Evolutionary conservation across 1,140 invertebrate genomes (phyloP), one percentile per base, ranked within the genome.

Genomic region (Periplaneta americana): DNA sequence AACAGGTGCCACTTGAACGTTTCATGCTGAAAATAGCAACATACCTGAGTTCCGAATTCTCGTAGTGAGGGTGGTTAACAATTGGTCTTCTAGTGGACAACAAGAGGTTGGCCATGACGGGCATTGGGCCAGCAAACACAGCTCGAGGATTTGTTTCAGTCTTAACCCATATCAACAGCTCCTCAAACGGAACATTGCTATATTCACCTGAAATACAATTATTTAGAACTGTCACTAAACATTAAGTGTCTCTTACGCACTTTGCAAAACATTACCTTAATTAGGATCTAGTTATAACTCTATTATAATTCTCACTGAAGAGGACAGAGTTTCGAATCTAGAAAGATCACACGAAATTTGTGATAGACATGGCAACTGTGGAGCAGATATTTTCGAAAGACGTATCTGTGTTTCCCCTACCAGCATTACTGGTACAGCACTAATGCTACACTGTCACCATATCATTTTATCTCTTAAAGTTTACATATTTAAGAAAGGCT

Each of bases 1-100:
- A n/a, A n/a, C n/a, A n/a, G n/a, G n/a, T n/a, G n/a, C n/a, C n/a
- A n/a, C n/a, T n/a, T n/a, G n/a, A n/a, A n/a, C n/a, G n/a, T n/a
- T n/a, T n/a, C n/a, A n/a, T n/a, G n/a, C n/a, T n/a, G n/a, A n/a
- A n/a, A n/a, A n/a, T n/a, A n/a, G n/a, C n/a, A n/a, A n/a, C n/a
- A n/a, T 81, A 95, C 93, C 93, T 92, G 81, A 94, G 90, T 76
- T 90, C 90, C 75, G 90, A 88, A 85, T 93, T 91, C 86, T 96
- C 94, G 85, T 95, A 97, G 86, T 96, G 96, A n/a, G 96, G 96
- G 88, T 97, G 95, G 83, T 95, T 95, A 0, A 96, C 92, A 81
- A 97, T 93, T 4, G 95, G 93, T 77, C 95, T 87, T 11, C 90
- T 86, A 0, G 96, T 95, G 22, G 93, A 93, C 22, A 97, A 88